phyloP scores from a whole-genome alignment of 2,797 vertebrate genomes.

The Anabacerthia variegaticeps region DNA sequence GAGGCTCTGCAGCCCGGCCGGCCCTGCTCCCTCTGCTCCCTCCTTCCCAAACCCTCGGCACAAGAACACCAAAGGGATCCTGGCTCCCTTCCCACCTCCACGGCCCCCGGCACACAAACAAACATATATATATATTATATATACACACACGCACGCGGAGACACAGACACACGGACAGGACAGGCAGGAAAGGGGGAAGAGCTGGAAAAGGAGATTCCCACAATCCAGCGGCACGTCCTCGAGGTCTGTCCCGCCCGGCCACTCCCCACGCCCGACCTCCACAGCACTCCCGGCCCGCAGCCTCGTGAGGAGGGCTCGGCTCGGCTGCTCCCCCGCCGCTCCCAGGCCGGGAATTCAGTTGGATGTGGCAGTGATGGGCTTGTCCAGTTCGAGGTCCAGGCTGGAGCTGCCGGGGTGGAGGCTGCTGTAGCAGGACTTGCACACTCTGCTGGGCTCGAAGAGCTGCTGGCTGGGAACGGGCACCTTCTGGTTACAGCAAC shows the following conservation, averaged over 20 bases:
- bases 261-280: not conserved
- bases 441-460: conserved; percentile 94
- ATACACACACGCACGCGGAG: not conserved
- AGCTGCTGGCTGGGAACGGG: conserved; percentile 98
- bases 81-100: conserved; percentile 25
- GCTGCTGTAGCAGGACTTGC: conserved; percentile 91
- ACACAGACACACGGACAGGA: conserved; percentile 35
- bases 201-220: conserved; percentile 43
- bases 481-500: conserved; percentile 98
- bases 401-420: conserved; percentile 81
- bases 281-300: not conserved
- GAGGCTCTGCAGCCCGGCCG: not conserved
- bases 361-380: conserved; percentile 91
- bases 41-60: not conserved
- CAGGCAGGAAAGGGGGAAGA: conserved; percentile 24
- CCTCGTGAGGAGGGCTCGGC: conserved; percentile 3
- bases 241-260: not conserved
- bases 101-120: conserved; percentile 38
- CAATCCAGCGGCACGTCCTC: conserved; percentile 14
- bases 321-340: conserved; percentile 6
- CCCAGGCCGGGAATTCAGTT: conserved; percentile 77
- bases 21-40: not conserved
- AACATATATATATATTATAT: conserved; percentile 45
- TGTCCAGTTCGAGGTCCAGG: conserved; percentile 90
- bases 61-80: not conserved